Conservation (phyloP, 2,888 invertebrate genomes). For the Himalopsyche japonica region DNA sequence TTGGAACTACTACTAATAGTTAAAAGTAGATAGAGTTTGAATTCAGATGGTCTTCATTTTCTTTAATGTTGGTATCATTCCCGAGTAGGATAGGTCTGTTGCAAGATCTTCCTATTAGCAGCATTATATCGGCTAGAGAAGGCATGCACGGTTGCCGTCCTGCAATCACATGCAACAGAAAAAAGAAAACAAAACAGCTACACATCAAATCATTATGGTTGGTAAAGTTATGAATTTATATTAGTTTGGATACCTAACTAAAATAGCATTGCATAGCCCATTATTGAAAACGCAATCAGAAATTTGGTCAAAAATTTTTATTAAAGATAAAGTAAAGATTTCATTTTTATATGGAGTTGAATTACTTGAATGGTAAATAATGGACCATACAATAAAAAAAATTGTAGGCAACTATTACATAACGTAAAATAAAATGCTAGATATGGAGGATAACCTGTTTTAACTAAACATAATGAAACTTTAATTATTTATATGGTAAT, state of each 20-base stretch:
- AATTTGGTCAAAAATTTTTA: not conserved
- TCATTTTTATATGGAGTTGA: not conserved
- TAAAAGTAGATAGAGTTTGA: slow-evolving; percentile 22
- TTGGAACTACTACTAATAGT: not conserved
- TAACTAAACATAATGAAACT: too few species aligned
- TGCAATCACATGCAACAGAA: slow-evolving; percentile 46
- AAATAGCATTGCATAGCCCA: too few species aligned
- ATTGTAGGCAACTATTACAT: too few species aligned
- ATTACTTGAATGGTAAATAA: too few species aligned
- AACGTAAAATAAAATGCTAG: too few species aligned
- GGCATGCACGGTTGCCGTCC: slow-evolving; percentile 63
- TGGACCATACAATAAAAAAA: too few species aligned
- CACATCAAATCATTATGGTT: slow-evolving; percentile 21
- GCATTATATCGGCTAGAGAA: slow-evolving; percentile 53
- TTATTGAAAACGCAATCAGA: not conserved
- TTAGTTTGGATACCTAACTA: not conserved
- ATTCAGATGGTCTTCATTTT: slow-evolving; percentile 25
- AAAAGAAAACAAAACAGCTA: slow-evolving; percentile 27
- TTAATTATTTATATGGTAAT: too few species aligned
- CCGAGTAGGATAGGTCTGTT: slow-evolving; percentile 16
- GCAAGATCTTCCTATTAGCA: slow-evolving; percentile 38
- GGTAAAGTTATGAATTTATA: not conserved
- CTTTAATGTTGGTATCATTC: slow-evolving; percentile 13
- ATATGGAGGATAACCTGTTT: too few species aligned
- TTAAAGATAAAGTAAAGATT: not conserved